A percentile compares a stretch with the other conserved stretches of the same genome.
Evolutionary conservation across 2,797 vertebrate genomes (phyloP).

Genomic region (Clarias platycephalus): DNA sequence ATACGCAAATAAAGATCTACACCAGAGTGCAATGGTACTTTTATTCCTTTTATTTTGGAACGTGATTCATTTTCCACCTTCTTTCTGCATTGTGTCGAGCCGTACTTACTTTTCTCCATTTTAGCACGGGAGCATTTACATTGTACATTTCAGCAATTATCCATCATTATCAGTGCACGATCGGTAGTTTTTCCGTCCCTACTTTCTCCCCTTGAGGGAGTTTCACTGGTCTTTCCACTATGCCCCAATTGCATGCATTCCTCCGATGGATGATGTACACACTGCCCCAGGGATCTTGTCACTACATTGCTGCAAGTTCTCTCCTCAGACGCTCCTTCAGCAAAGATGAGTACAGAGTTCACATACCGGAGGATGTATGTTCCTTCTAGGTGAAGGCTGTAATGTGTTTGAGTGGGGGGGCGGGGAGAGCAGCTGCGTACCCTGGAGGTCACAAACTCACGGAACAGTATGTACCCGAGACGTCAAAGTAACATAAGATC

Average conservation of each 20-base stretch:
- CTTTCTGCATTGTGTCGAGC: neutral
- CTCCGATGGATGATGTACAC: neutral
- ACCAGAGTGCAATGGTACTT: neutral
- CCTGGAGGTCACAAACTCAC: conserved; percentile 19
- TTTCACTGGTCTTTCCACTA: neutral
- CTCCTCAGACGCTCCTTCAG: neutral
- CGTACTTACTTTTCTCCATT: neutral
- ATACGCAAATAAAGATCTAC: neutral
- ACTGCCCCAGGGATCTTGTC: neutral
- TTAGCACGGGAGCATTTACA: neutral
- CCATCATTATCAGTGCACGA: neutral
- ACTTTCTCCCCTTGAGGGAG: neutral
- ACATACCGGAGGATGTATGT: conserved; percentile 4
- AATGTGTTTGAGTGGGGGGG: neutral
- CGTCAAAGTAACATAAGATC: neutral
- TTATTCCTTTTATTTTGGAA: neutral
- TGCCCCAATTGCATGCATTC: conserved; percentile 10
- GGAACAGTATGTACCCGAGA: conserved; percentile 33
- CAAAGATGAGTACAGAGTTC: conserved; percentile 21
- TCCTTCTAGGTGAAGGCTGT: conserved; percentile 16
- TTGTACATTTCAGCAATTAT: neutral
- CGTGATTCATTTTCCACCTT: neutral
- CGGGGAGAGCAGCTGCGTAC: neutral
- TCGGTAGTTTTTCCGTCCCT: neutral
- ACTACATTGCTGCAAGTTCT: neutral